Evolutionary conservation across 2,113 vertebrate genomes (phyloP).

Genomic region (Orthochromis malagaraziensis): DNA sequence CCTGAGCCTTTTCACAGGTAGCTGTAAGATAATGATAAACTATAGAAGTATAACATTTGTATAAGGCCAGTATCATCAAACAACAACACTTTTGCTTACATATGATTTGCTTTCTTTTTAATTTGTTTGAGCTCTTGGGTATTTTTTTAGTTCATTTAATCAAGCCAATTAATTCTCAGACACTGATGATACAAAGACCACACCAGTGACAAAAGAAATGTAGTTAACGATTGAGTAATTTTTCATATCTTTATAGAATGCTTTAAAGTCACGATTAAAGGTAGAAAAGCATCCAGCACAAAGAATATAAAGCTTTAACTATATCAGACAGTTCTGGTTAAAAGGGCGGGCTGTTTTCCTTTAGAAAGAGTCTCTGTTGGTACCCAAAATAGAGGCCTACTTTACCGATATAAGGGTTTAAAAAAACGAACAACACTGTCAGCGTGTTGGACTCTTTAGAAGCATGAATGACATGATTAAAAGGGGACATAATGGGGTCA

Average conservation of each 20-base stretch:
- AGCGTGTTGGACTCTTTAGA: neutral
- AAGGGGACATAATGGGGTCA: neutral
- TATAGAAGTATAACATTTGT: neutral
- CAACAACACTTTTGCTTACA: neutral
- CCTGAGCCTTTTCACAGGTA: neutral
- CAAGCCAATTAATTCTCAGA: neutral
- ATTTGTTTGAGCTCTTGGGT: neutral
- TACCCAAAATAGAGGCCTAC: neutral
- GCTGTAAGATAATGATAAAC: neutral
- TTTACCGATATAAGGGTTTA: neutral
- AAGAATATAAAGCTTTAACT: neutral
- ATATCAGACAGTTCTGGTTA: neutral
- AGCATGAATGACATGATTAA: neutral
- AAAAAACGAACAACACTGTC: neutral
- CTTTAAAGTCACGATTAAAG: neutral
- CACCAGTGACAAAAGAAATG: neutral
- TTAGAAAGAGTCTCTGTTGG: neutral
- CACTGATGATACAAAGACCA: neutral
- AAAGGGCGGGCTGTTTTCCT: neutral
- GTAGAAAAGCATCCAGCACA: neutral
- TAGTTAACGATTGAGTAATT: neutral
- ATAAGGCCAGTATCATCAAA: neutral
- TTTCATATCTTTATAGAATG: neutral
- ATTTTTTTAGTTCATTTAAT: neutral
- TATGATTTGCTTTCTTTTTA: neutral